Conservation (phyloP, 2,797 vertebrate species). For the Phoeniculus purpureus region DNA sequence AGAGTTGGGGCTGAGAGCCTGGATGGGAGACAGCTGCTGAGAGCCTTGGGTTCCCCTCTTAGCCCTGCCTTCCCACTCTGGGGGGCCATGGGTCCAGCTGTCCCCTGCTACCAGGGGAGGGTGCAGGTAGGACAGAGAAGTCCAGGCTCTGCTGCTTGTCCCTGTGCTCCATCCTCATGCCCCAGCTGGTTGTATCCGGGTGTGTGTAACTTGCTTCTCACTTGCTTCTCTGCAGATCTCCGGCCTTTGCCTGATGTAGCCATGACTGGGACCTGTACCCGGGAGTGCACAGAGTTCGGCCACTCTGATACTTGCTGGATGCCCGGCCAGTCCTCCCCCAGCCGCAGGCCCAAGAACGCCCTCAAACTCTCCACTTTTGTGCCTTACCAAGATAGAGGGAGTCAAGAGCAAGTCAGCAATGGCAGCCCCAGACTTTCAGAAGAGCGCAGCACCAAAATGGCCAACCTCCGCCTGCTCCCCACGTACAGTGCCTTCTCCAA, state of each 20-base stretch:
- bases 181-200: fast-evolving
- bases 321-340: slow-evolving; percentile 95
- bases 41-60: background rate
- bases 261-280: slow-evolving; percentile 98
- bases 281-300: slow-evolving; percentile 96
- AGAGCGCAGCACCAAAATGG: slow-evolving; percentile 94
- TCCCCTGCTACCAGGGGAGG: fast-evolving
- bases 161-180: fast-evolving
- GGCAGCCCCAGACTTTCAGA: slow-evolving; percentile 93
- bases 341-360: slow-evolving; percentile 89
- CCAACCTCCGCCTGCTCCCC: slow-evolving; percentile 95
- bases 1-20: background rate
- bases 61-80: background rate
- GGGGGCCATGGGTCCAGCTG: background rate
- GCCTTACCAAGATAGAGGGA: slow-evolving; percentile 99
- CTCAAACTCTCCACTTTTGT: slow-evolving; percentile 98
- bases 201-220: background rate
- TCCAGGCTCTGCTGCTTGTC: background rate
- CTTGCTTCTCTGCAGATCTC: slow-evolving; percentile 83
- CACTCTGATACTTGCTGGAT: slow-evolving; percentile 99
- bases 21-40: background rate
- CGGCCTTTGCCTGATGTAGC: slow-evolving; percentile 96
- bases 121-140: fast-evolving
- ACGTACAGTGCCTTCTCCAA: slow-evolving; percentile 98
- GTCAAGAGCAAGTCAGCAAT: slow-evolving; percentile 91